Base-by-base conservation (phyloP, 2,888 invertebrate species). In the Prosopocoilus inquinatus region DNA sequence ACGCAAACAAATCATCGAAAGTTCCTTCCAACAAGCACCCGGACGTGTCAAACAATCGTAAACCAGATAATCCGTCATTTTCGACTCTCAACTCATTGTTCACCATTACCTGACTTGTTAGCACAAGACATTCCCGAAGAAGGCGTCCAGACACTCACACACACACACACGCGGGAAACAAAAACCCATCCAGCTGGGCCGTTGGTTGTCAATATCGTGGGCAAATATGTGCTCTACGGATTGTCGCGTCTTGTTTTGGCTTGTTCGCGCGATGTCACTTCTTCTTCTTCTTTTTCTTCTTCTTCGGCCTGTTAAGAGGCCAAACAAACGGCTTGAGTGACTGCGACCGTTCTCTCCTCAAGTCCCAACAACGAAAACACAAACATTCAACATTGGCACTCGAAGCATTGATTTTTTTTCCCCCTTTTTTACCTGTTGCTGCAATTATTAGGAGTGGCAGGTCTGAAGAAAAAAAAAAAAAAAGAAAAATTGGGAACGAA, bases 201-300 rank as follows among this genome's bases (percentile, higher is more conserved):
- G 68, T 70, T 16, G 2, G 16, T 28, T 70, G 74, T 75, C 74
- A 74, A 75, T 74, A 75, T 68, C 71, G 69, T 69, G 55, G 47
- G 58, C 63, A 73, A 74, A 75, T 75, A 75, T 75, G 68, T 74
- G 66, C 68, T 70, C 70, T 75, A 71, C 70, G 71, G 75, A 75
- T 75, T 73, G 71, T 73, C 70, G 71, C 74, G 73, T 75, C 75
- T 75, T 28, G 20, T 28, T 75, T 75, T 74, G 73, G 70, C 71
- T 67, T 75, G 69, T 75, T 75, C 72, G 70, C 70, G 66, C 59
- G 72, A 74, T 72, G 75, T 75, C 75, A 75, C 75, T 71, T 71
- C 67, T n/a, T n/a, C n/a, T n/a, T n/a, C n/a, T n/a, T n/a, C n/a
- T n/a, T n/a, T n/a, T n/a, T n/a, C n/a, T n/a, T n/a, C n/a, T n/a